Evolutionary conservation across 2,113 vertebrate species (phyloP), one percentile per base, ranked within the genome.

Genomic region (Festucalex cinctus): DNA sequence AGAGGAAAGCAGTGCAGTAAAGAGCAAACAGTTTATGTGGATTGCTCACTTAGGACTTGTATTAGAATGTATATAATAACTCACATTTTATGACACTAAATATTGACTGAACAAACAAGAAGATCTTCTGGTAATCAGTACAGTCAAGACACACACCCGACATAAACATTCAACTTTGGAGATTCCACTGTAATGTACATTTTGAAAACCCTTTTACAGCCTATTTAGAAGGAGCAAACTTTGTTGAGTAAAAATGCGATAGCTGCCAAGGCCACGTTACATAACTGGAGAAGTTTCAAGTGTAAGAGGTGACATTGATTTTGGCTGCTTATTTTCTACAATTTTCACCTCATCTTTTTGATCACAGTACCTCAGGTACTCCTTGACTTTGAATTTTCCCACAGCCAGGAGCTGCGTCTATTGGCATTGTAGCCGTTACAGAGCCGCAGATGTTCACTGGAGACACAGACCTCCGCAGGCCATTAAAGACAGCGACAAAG

Each of bases 221-320:
- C 4, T 17, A 44, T 44, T 44, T 44, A 51, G 6, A 9, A 20
- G 19, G 8, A 24, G 49, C n/a, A 49, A 49, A n/a, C n/a, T n/a
- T n/a, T n/a, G n/a, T n/a, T n/a, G n/a, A n/a, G n/a, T n/a, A n/a
- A n/a, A 51, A n/a, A n/a, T 51, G 49, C 54, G 10, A 43, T 43
- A 43, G 41, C 41, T 66, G 51, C 22, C 32, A 60, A 39, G 24
- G 66, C 61, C 9, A 75, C 53, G 35, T 83, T 71, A 70, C 26
- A 54, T 58, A 76, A 86, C 63, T 60, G 69, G 62, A 74, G 35
- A 80, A 82, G 72, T 39, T 36, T 37, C 83, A 78, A 68, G 62
- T 13, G 63, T 41, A 70, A 82, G 62, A 64, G 70, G 41, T 44
- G 41, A 16, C 3, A 14, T 44, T 44, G 41, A 44, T 44, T 44